Base-by-base conservation (phyloP, 2,888 invertebrate genomes). In the Coenonympha arcania region DNA sequence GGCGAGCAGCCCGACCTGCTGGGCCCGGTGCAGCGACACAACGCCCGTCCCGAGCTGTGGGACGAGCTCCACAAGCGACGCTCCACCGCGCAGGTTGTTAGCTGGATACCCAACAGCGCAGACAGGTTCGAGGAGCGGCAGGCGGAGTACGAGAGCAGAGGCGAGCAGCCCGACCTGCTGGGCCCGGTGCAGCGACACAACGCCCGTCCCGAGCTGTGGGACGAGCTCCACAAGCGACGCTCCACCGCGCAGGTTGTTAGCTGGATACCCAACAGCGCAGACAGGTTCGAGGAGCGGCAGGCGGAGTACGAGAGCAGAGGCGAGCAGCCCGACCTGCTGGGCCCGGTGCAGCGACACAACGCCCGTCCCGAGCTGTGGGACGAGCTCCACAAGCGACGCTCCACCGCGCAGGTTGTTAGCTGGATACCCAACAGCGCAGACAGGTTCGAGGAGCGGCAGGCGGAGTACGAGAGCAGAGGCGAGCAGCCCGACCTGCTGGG, bases 301-400 rank as follows among this genome's bases (percentile, higher is more conserved):
- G n/a, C n/a, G 0, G 52, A 58, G 5, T 71, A 72, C 24, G 71
- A 73, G n/a, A 56, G 52, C 0, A 44, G 63, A 9, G 58, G 50
- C 6, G 36, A 33, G 36, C 8, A 34, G 2, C 55, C 18, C 0
- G 59, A 58, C 24, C 31, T 39, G 1, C 26, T 65, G 2, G 46
- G 56, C 4, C 45, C 57, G 0, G 73, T 72, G 0, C 50, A 59
- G 0, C 31, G 42, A 0, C 74, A 74, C 36, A 74, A 74, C 52
- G 68, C 65, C 0, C 65, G 54, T 34, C 77, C 77, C 0, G 65
- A 63, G 37, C 48, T 78, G 54, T 54, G 54, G 2, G 73, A 74
- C 9, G 76, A 76, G 50, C 47, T 76, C 6, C 53, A 71, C 0
- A 69, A 54, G 9, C 59, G 65, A 2, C 55, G 58, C 0, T 71